A percentile compares a stretch with the other conserved stretches of the same genome.
Evolutionary conservation across 2,113 vertebrate species (phyloP).

Genomic region (Camelus bactrianus): DNA sequence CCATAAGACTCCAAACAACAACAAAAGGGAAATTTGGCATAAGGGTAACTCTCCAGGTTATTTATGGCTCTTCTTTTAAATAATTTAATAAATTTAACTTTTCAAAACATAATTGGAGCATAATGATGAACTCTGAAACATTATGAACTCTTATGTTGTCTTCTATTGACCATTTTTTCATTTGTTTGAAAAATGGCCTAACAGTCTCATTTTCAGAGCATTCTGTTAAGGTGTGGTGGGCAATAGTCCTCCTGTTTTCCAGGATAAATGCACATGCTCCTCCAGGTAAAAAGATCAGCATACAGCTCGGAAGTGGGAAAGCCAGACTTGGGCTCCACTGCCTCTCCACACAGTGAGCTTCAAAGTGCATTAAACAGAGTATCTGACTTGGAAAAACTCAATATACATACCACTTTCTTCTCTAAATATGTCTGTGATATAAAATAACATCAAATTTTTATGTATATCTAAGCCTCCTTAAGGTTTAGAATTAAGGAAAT

Average conservation of each 20-base stretch:
- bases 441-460: neutral
- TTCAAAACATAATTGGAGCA: constrained; percentile 26
- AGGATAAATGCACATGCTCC: neutral
- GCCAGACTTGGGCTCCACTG: neutral
- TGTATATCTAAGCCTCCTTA: neutral
- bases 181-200: neutral
- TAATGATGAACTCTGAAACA: constrained; percentile 23
- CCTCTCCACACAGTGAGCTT: neutral
- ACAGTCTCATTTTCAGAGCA: neutral
- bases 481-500: neutral
- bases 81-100: neutral
- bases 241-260: neutral
- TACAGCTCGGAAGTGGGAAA: neutral
- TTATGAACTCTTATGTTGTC: neutral
- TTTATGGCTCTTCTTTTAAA: constrained; percentile 26
- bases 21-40: neutral
- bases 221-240: neutral
- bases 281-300: neutral
- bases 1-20: neutral
- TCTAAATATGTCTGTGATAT: neutral
- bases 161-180: neutral
- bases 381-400: constrained; percentile 21
- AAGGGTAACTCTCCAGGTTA: neutral
- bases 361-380: neutral
- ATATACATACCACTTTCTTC: neutral